A percentile compares a stretch with the other conserved stretches of the same genome.
These are phyloP conservation scores for Hippolais icterina DNA, from an alignment of 2,113 vertebrate genomes.

Conservation along the genomic window DNA sequence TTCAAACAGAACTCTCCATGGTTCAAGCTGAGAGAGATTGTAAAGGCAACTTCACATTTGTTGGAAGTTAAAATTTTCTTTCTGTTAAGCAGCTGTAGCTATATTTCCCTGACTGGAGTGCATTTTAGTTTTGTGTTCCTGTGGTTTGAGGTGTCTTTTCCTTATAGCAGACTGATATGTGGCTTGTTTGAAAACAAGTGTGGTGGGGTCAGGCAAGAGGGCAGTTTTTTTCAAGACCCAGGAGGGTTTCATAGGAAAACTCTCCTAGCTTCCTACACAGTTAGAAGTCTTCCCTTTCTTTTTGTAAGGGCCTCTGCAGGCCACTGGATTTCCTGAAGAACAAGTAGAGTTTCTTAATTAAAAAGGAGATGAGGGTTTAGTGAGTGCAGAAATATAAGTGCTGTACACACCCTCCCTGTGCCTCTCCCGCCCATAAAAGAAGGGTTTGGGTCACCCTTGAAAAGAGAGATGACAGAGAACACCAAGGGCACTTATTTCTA, in stretches of 20 bases:
- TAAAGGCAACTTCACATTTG: background rate
- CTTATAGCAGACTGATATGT: background rate
- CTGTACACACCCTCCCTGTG: rapidly evolving
- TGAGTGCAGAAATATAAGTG: background rate
- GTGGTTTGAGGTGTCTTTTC: background rate
- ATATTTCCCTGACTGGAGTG: background rate
- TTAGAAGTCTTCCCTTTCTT: background rate
- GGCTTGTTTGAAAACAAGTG: background rate
- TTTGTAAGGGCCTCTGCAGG: background rate
- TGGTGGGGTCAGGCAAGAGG: background rate
- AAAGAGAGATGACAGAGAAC: background rate
- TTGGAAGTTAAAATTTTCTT: background rate
- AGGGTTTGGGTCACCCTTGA: background rate
- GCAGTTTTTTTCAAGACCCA: background rate
- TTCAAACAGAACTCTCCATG: background rate
- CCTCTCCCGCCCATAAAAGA: background rate
- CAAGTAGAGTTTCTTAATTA: background rate
- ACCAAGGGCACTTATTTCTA: background rate
- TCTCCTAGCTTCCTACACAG: background rate
- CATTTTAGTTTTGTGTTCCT: background rate
- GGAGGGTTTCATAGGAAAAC: background rate
- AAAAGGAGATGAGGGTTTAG: background rate
- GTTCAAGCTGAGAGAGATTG: background rate
- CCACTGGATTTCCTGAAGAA: background rate
- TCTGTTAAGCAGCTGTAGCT: background rate